A percentile compares a stretch with the other conserved stretches of the same genome.
These are phyloP conservation scores for Struthio camelus DNA, from an alignment of 2,113 vertebrate genomes.

Conservation along the genomic window DNA sequence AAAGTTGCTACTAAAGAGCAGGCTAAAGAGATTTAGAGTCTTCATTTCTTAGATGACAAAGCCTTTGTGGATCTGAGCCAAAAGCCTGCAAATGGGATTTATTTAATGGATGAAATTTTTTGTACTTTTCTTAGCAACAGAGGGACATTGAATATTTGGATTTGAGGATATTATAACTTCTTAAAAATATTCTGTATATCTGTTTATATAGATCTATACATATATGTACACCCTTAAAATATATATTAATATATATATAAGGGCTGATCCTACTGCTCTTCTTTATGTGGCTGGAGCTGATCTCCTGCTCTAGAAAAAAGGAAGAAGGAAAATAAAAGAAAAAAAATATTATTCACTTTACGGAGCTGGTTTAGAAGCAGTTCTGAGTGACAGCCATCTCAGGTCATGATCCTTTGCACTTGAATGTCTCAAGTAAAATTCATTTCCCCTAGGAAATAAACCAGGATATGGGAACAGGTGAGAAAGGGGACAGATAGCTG, in stretches of 20 bases:
- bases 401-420: not conserved
- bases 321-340: not conserved
- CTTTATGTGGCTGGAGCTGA: not conserved
- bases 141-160: not conserved
- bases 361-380: not conserved
- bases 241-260: not conserved
- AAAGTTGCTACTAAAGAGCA: not conserved
- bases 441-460: constrained; percentile 4
- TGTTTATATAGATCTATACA: not conserved
- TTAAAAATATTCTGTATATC: not conserved
- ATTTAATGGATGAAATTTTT: not conserved
- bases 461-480: not conserved
- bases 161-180: not conserved
- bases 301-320: not conserved
- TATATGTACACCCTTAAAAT: not conserved
- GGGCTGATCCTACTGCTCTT: not conserved
- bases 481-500: not conserved
- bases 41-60: not conserved
- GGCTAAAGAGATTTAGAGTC: not conserved
- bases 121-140: not conserved
- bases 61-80: not conserved
- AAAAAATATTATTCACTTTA: not conserved
- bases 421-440: not conserved
- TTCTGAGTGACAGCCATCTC: accelerated
- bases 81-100: not conserved